These are phyloP conservation scores for Rhinatrema bivittatum DNA, from an alignment of 2,797 vertebrate species.

Conservation along the genomic window DNA sequence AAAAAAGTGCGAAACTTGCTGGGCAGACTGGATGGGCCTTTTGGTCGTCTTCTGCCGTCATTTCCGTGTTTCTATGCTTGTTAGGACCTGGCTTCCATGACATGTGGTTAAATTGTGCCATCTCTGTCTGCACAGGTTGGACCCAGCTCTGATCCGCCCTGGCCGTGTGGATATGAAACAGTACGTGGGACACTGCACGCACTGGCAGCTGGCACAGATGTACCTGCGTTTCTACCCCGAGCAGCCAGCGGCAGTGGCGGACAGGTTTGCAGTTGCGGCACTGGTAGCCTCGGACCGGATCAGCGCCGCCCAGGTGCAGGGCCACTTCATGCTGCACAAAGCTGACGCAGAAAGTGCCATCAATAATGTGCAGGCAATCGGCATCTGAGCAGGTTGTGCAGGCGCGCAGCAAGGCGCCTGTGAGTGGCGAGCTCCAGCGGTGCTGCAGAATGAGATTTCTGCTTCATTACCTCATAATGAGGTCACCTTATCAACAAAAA, in stretches of 20 bases:
- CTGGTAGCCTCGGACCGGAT: conserved; percentile 54
- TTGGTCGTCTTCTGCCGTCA: no score
- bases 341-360: conserved; percentile 71
- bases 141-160: conserved; percentile 85
- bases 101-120: no score
- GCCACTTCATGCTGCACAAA: conserved; percentile 91
- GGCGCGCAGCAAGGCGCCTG: no score
- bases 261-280: conserved; percentile 64
- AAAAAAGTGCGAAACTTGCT: no score
- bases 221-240: conserved; percentile 86
- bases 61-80: background rate
- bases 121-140: conserved; percentile 59
- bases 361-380: conserved; percentile 58
- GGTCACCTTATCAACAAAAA: background rate
- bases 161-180: conserved; percentile 93
- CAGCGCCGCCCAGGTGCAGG: conserved; percentile 91
- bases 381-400: no score
- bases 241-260: conserved; percentile 44
- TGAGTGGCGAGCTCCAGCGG: no score
- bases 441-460: no score
- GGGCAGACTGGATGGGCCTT: no score
- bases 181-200: conserved; percentile 80
- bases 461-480: conserved; percentile 3
- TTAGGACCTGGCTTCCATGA: no score
- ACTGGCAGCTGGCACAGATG: conserved; percentile 83